Evolutionary conservation across 2,888 invertebrate species (phyloP).

Genomic region (Liopterus haemorrhoidalis): DNA sequence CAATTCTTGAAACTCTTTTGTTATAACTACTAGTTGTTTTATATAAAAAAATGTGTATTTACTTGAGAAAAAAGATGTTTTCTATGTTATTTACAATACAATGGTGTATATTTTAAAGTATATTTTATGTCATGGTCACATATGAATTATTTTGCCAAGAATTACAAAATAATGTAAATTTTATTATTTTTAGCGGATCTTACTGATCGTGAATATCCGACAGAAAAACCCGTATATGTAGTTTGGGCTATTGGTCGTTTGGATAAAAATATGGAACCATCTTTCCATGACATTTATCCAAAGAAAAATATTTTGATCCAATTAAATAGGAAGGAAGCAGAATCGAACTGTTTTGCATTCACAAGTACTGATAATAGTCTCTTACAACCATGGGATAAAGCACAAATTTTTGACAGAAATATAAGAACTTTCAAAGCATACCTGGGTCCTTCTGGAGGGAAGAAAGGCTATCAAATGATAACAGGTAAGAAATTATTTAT

Average conservation of each 20-base stretch:
- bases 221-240: slow-evolving; percentile 56
- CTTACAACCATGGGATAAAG: slow-evolving; percentile 55
- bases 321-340: slow-evolving; percentile 58
- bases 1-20: too few relatives aligned
- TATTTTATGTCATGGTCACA: neutral
- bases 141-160: slow-evolving; percentile 2
- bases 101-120: too few relatives aligned
- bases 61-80: too few relatives aligned
- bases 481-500: slow-evolving; percentile 48
- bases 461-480: slow-evolving; percentile 68
- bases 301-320: slow-evolving; percentile 62
- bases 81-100: too few relatives aligned
- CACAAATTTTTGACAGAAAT: slow-evolving; percentile 60
- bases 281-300: slow-evolving; percentile 76
- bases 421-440: slow-evolving; percentile 74
- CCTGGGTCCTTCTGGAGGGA: slow-evolving; percentile 78
- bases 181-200: slow-evolving; percentile 55
- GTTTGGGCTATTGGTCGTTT: slow-evolving; percentile 83
- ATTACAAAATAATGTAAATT: slow-evolving; percentile 4
- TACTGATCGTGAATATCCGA: slow-evolving; percentile 67
- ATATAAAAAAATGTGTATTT: too few relatives aligned
- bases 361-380: slow-evolving; percentile 46
- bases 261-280: slow-evolving; percentile 71
- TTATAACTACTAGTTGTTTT: too few relatives aligned
- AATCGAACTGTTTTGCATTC: slow-evolving; percentile 70